Conservation (phyloP, 2,797 vertebrate species). For the Mus spretus region DNA sequence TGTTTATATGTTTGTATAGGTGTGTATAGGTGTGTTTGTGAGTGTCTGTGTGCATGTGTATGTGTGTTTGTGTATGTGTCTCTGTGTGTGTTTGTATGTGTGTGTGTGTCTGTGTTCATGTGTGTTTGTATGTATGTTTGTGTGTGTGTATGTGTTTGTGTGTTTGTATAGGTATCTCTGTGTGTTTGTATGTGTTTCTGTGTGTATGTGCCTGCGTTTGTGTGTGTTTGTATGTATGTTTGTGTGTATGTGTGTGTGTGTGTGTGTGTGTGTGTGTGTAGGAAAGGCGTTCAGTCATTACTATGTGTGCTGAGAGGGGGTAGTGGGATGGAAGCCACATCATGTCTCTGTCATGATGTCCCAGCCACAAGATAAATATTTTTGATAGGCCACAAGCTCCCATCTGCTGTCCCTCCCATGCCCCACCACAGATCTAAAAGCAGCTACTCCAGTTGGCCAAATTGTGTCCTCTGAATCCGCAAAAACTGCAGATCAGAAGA, state of each 20-base stretch:
- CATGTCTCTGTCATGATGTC: background rate
- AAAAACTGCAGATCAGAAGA: background rate
- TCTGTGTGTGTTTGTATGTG: too few species aligned
- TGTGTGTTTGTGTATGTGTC: background rate
- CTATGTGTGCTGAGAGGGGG: background rate
- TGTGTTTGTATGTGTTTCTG: background rate
- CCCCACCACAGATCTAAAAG: background rate
- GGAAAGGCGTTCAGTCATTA: background rate
- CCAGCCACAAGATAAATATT: background rate
- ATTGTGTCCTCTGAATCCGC: background rate
- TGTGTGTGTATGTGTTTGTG: background rate
- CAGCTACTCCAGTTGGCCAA: background rate
- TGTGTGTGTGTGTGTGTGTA: background rate
- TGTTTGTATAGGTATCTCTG: background rate
- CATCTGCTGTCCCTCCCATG: too few species aligned
- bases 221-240: background rate
- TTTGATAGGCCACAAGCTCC: background rate
- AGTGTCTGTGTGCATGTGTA: background rate
- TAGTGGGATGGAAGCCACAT: background rate
- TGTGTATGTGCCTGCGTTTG: background rate
- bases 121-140: background rate
- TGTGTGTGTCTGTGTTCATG: too few species aligned
- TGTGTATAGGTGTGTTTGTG: background rate
- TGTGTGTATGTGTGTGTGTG: background rate
- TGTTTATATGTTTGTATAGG: too few species aligned